A percentile compares a stretch with the other conserved stretches of the same genome.
Evolutionary conservation across 2,113 vertebrate genomes (phyloP).

Genomic region (Falcunculus frontatus): DNA sequence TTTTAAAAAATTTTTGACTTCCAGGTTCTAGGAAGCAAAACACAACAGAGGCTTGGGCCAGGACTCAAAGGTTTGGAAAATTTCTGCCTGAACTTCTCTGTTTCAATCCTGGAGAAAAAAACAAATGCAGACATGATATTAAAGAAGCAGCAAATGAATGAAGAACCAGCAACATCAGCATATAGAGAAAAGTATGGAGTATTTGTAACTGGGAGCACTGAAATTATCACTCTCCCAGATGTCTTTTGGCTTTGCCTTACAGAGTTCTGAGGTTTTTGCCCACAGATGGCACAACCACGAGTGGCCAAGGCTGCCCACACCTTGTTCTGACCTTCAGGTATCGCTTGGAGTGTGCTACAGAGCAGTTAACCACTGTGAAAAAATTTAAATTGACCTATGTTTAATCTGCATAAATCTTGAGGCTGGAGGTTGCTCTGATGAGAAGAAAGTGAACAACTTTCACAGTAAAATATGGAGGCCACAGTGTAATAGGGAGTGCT

Average conservation of each 20-base stretch:
- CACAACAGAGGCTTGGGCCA: neutral
- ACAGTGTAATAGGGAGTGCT: neutral
- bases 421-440: neutral
- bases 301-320: neutral
- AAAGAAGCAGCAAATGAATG: neutral
- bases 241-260: neutral
- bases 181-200: neutral
- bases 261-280: neutral
- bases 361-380: neutral
- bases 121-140: neutral
- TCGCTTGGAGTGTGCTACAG: rapidly evolving
- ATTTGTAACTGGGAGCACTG: neutral
- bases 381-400: neutral
- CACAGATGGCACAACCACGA: rapidly evolving
- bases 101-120: neutral
- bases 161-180: neutral
- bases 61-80: neutral
- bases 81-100: neutral
- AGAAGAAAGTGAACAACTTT: neutral
- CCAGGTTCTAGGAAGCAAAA: neutral
- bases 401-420: neutral
- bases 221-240: neutral
- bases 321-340: neutral
- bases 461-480: neutral
- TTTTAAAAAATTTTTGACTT: neutral